These are phyloP conservation scores for Ptychoptera albimana DNA, from an alignment of 2,888 invertebrate species.

Conservation along the genomic window DNA sequence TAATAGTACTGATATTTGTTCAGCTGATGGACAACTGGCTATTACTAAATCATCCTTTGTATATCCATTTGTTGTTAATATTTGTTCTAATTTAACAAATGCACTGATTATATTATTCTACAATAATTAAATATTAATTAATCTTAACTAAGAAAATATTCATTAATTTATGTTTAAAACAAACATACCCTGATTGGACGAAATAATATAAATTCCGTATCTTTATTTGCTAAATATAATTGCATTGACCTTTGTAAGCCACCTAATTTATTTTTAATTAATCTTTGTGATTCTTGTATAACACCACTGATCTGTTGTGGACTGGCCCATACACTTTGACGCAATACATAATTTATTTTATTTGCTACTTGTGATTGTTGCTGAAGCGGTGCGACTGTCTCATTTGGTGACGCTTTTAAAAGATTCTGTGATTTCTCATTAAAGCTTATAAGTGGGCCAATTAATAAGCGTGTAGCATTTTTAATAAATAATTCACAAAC, in stretches of 20 bases:
- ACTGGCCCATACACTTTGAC: conserved; percentile 45
- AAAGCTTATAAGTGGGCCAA: conserved; percentile 57
- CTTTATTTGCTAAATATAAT: conserved; percentile 87
- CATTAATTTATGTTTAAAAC: conserved; percentile 2
- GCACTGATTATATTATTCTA: conserved; percentile 78
- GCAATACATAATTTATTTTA: conserved; percentile 23
- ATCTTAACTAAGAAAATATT: not conserved
- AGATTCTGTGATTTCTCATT: conserved; percentile 48
- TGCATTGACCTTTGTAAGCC: conserved; percentile 79
- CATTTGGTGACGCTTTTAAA: conserved; percentile 9
- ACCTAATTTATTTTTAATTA: conserved; percentile 65
- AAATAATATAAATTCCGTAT: conserved; percentile 94
- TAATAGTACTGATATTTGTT: conserved; percentile 80
- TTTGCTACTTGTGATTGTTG: conserved; percentile 2
- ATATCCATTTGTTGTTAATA: conserved; percentile 58
- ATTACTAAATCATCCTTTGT: conserved; percentile 65
- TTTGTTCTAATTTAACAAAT: conserved; percentile 71
- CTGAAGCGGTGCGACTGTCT: conserved; percentile 1
- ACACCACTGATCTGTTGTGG: conserved; percentile 56
- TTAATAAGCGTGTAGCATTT: conserved; percentile 56
- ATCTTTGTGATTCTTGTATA: conserved; percentile 60
- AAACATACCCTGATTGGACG: conserved; percentile 68
- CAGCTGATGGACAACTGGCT: conserved; percentile 81
- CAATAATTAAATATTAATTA: conserved; percentile 15
- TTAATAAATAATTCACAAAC: conserved; percentile 81